Evolutionary conservation across 2,113 vertebrate genomes (phyloP), one percentile per base, ranked within the genome.

Genomic region (Smithornis capensis): DNA sequence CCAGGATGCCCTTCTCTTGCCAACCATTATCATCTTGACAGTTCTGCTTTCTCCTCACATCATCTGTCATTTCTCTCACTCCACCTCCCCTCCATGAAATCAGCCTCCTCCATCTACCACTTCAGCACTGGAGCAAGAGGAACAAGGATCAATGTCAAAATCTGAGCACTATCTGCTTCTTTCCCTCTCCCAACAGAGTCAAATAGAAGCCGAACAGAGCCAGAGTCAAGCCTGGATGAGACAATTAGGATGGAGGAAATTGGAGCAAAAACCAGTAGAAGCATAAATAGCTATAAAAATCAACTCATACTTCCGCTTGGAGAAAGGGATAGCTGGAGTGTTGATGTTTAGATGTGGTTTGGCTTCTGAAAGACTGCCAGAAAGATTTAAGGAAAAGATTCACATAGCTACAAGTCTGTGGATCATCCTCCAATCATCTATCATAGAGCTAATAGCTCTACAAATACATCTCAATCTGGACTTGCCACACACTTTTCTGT

Each of bases 21-120:
- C 31, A 87, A 49, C 79, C 7, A 1, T 78, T 55, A 96, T 97
- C 89, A 85, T 80, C 79, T 65, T 96, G 96, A 97, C 97, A 97
- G 95, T 89, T 97, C 79, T 94, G 82, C 92, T 91, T 89, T 89
- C 95, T 86, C 49, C 44, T 96, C 79, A 75, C 82, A 94, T 95
- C 87, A 90, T 89, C 79, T 91, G 82, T 89, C 84, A 84, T 77
- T 68, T 87, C 82, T 73, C 50, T 73, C 56, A 53, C 28, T 81
- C 45, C 55, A 81, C 25, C 52, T 85, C 44, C 71, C 64, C 85
- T 63, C 37, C 65, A 71, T 70, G 33, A 63, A 94, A 86, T 52
- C 83, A 91, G 33, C 53, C 47, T 95, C 35, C 56, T 86, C 56
- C 28, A 73, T 75, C 85, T 83, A 85, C 71, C 22, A 53, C 7